These are phyloP conservation scores for Quadroppia sp. DNA, from an alignment of 2,888 invertebrate genomes.

Conservation along the genomic window DNA sequence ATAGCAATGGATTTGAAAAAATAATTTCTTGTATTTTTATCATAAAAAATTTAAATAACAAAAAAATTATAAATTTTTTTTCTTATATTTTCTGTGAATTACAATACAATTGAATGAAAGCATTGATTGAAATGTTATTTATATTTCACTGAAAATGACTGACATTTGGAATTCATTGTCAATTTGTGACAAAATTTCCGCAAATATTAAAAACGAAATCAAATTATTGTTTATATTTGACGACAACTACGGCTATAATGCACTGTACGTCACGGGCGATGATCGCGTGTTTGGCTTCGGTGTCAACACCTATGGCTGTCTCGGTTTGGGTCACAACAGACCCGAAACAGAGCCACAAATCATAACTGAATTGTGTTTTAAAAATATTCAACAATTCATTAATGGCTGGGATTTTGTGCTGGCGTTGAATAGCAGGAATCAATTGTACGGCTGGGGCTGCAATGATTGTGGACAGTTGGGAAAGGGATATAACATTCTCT, in stretches of 20 bases:
- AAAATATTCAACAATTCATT: neutral
- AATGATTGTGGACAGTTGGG: neutral
- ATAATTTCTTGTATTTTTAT: too few relatives aligned
- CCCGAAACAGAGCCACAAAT: neutral
- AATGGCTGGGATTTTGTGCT: neutral
- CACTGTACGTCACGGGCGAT: neutral
- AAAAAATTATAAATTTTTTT: too few relatives aligned
- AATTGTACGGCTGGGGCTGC: neutral
- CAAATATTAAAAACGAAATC: neutral
- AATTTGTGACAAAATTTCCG: too few relatives aligned
- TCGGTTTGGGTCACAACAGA: neutral
- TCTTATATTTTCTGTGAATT: too few relatives aligned
- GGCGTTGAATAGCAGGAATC: neutral
- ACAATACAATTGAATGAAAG: too few relatives aligned
- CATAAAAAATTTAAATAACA: too few relatives aligned
- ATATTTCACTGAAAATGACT: too few relatives aligned
- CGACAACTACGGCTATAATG: neutral
- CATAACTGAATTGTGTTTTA: neutral
- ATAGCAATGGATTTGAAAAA: too few relatives aligned
- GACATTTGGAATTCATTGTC: too few relatives aligned
- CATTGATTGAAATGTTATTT: too few relatives aligned
- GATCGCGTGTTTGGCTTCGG: neutral
- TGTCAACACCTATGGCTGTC: neutral
- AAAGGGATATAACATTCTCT: neutral
- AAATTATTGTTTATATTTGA: neutral